phyloP scores from a whole-genome alignment of 2,888 invertebrate species.

The Melanargia galathea region DNA sequence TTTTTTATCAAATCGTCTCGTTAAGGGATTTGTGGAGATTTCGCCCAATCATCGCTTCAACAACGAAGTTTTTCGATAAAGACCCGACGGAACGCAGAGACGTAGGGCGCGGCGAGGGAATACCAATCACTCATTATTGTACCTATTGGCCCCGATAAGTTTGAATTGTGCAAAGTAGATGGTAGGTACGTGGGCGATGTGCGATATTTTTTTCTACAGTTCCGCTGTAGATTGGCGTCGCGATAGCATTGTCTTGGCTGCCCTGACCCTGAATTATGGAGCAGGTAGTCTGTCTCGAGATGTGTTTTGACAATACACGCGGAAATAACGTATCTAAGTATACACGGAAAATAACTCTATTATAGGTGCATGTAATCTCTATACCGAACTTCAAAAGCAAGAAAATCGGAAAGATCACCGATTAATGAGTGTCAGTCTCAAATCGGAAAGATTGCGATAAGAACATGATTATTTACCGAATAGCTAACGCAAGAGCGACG shows the following conservation, averaged over 20 bases:
- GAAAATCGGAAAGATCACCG: too few relatives aligned
- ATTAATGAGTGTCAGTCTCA: too few relatives aligned
- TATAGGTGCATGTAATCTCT: too few relatives aligned
- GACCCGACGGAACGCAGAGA: background rate
- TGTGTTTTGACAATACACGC: background rate
- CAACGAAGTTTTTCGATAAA: conserved; percentile 1
- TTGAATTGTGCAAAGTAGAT: conserved; percentile 25
- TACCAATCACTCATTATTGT: conserved; percentile 21
- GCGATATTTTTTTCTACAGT: conserved; percentile 36
- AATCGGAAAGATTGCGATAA: too few relatives aligned
- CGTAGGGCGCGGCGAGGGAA: conserved; percentile 14
- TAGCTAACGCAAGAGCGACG: too few relatives aligned
- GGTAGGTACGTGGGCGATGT: conserved; percentile 29
- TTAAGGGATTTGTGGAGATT: background rate
- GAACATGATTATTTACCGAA: too few relatives aligned
- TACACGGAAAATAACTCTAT: background rate
- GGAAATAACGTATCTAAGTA: conserved; percentile 1
- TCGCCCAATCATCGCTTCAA: background rate
- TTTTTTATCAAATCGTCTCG: background rate
- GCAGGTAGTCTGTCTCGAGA: conserved; percentile 8
- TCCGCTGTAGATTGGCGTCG: conserved; percentile 36
- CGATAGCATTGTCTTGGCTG: conserved; percentile 37
- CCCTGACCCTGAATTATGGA: conserved; percentile 15
- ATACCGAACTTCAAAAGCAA: too few relatives aligned
- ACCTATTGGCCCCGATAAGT: conserved; percentile 17